Conservation (phyloP, 2,888 invertebrate genomes). For the Drosophila imparisetae region DNA sequence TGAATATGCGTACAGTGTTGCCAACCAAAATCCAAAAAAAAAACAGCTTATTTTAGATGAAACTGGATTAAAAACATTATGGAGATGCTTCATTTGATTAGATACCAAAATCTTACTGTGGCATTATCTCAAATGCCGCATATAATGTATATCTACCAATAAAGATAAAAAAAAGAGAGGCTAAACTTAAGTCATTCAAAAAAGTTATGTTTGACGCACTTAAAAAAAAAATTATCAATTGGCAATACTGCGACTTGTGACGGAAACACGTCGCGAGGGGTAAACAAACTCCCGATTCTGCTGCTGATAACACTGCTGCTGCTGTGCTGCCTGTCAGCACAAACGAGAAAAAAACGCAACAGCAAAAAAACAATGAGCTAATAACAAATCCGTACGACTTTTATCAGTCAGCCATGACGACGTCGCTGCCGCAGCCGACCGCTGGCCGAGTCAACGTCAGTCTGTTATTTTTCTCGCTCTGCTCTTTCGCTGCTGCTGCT, state of each 20-base stretch:
- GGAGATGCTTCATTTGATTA: neutral
- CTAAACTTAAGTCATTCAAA: neutral
- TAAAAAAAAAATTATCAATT: conserved; percentile 4
- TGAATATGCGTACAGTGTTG: conserved; percentile 31
- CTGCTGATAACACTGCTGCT: conserved; percentile 36
- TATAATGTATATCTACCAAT: neutral
- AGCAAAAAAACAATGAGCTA: conserved; percentile 63
- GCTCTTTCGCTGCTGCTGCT: conserved; percentile 25
- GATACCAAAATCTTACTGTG: conserved; percentile 1
- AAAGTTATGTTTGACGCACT: conserved; percentile 3
- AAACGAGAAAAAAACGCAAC: conserved; percentile 31
- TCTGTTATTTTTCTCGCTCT: conserved; percentile 31
- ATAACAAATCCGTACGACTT: conserved; percentile 61
- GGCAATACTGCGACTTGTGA: conserved; percentile 40
- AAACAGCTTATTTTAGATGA: neutral
- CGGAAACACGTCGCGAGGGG: conserved; percentile 60
- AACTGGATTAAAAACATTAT: neutral
- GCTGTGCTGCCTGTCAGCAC: conserved; percentile 14
- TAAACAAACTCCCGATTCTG: conserved; percentile 55
- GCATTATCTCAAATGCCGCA: conserved; percentile 1
- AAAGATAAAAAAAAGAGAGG: neutral
- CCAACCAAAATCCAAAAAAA: neutral
- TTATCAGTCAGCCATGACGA: conserved; percentile 63
- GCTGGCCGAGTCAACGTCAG: conserved; percentile 39
- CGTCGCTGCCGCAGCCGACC: conserved; percentile 38